Base-by-base conservation (phyloP, 2,888 invertebrate genomes). In the Palloptera scutellata region DNA sequence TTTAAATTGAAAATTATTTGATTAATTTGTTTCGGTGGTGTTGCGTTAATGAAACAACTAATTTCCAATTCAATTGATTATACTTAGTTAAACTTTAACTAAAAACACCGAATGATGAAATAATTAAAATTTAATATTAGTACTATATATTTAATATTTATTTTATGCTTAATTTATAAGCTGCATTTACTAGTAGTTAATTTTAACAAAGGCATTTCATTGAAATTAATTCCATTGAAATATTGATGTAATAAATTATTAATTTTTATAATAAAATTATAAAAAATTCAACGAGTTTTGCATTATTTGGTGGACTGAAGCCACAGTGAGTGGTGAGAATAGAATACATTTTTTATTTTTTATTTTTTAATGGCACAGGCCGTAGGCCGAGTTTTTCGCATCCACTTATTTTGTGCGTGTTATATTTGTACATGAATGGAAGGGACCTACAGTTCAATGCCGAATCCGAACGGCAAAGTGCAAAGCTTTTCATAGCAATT, bases 141-240 rank as follows among this genome's bases (percentile, higher is more conserved):
- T 53, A 58, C 20, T 61, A 55, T 43, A 42, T 15, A 54, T 53
- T 54, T 61, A 66, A 52, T 60, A 66, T 61, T 66, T 61, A 66
- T 66, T 66, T 45, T 45, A 61, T 66, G 43, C 45, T 40, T 73
- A 80, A 80, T 75, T 74, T 61, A 70, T 84, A 84, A 83, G 83
- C 77, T 76, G 84, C 84, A 84, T 84, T 84, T 84, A 84, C 76
- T 84, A 84, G 84, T 79, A 76, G 76, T 74, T 78, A 78, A 82
- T 70, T 71, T 70, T 69, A 60, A 48, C 57, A 52, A 58, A 30
- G 43, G 61, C 52, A 57, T 64, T 61, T 58, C 58, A 51, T n/a
- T n/a, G n/a, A n/a, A 30, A 30, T 6, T 54, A 67, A 64, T 41
- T 55, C 63, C 54, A 42, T 40, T 64, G 68, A 62, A 65, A 66